Conservation (phyloP, 2,797 vertebrate genomes). For the Schizothorax lantsangensis region DNA sequence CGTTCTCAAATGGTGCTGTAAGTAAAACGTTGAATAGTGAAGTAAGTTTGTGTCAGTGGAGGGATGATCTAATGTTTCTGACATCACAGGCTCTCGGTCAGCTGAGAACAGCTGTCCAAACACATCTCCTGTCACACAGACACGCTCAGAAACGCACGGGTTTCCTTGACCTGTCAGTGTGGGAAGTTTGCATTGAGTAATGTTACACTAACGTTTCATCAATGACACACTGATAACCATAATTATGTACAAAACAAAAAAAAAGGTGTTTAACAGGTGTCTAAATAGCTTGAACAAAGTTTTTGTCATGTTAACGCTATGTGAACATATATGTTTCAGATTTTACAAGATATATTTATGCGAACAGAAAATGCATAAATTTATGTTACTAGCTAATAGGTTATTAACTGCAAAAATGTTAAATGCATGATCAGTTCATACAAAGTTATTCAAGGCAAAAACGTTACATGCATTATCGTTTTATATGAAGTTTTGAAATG, state of each 20-base stretch:
- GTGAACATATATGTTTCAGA: not conserved
- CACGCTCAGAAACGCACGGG: conserved; percentile 20
- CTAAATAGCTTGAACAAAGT: not conserved
- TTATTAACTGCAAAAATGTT: not conserved
- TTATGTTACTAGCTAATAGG: not conserved
- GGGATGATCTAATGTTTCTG: conserved; percentile 35
- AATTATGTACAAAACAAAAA: too few relatives aligned
- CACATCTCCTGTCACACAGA: not conserved
- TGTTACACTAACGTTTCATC: conserved; percentile 19
- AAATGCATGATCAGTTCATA: not conserved
- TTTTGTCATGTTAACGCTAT: not conserved
- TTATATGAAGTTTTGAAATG: not conserved
- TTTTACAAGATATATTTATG: not conserved
- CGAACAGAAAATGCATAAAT: not conserved
- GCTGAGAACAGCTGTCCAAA: conserved; percentile 21
- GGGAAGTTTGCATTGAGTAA: conserved; percentile 17
- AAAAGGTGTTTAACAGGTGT: not conserved
- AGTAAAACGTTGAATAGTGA: not conserved
- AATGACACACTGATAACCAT: not conserved
- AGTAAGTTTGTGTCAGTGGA: not conserved
- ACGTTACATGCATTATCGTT: not conserved
- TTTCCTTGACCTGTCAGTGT: conserved; percentile 76
- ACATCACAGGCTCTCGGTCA: conserved; percentile 24
- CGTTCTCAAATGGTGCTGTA: not conserved
- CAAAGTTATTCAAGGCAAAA: not conserved